These are phyloP conservation scores for Hirundo rustica DNA, from an alignment of 2,797 vertebrate genomes.

Conservation along the genomic window DNA sequence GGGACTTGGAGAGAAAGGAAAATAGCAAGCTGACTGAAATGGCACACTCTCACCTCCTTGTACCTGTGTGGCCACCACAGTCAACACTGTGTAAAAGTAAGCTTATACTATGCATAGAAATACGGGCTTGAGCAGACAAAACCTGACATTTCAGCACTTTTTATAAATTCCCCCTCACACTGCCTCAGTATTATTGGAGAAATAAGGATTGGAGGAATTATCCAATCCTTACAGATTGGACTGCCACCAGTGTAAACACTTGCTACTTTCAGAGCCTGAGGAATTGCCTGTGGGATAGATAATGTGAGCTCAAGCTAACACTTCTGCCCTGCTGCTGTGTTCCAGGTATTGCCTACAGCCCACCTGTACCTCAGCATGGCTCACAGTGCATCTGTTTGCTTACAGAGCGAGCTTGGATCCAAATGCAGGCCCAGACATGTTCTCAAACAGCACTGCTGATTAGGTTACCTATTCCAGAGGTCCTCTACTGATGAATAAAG, in stretches of 20 bases:
- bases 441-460: not conserved
- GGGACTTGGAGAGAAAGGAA: not conserved
- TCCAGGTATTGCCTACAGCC: not conserved
- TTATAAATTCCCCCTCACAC: not conserved
- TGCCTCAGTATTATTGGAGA: not conserved
- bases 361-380: not conserved
- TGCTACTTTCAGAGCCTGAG: not conserved
- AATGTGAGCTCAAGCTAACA: not conserved
- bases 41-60: not conserved
- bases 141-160: not conserved
- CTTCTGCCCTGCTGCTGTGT: not conserved
- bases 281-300: not conserved
- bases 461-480: not conserved
- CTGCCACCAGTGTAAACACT: not conserved
- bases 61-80: not conserved
- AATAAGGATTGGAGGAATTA: too few species aligned
- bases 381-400: not conserved
- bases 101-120: not conserved
- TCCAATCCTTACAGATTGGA: accelerated
- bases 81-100: not conserved
- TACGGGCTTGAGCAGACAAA: not conserved
- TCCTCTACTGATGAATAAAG: not conserved
- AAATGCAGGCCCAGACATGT: not conserved
- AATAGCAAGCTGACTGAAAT: not conserved
- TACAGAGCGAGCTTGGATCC: not conserved